Base-by-base conservation (phyloP, 2,797 vertebrate species). In the Emys orbicularis region DNA sequence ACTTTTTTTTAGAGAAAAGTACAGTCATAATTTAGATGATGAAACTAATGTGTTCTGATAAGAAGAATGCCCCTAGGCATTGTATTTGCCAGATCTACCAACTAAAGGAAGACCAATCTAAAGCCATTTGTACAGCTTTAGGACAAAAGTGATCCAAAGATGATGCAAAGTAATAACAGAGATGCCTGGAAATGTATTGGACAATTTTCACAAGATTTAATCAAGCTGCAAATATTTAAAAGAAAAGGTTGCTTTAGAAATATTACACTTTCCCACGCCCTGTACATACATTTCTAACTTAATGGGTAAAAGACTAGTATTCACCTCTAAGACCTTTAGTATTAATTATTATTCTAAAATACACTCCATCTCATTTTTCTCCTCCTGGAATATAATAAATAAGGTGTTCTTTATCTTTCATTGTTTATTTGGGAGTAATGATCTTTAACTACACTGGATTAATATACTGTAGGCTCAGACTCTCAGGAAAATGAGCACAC, bases 1-100 rank as follows among this genome's bases (percentile, higher is more conserved):
- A 81, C 94, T 86, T 50, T 83, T 83, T 84, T 59, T 47, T 90
- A 11, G n/a, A 54, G 89, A 92, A 94, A 85, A 79, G 91, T 53
- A 53, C 10, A 82, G 9, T 29, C 54, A 50, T 82, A 86, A 92
- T 91, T 37, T 65, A 93, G 61, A 53, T 89, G 87, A 91, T 84
- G 88, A 95, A 95, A 90, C 80, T 74, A 82, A 92, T 88, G 4
- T 31, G 18, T 72, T 95, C 83, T 89, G 89, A 95, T 87, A 88
- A 88, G 86, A 92, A 37, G 68, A 97, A 93, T 91, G n/a, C 65
- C 90, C 80, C 4, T 5, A 84, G 81, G 81, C 79, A 29, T 83
- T 83, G 4, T 54, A 50, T 84, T 88, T 92, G 61, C 93, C 88
- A 88, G 56, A 94, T 96, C 88, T 81, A 89, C 9, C 80, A 88